These are phyloP conservation scores for Urechis unicinctus DNA, from an alignment of 2,888 invertebrate species.

Conservation along the genomic window DNA sequence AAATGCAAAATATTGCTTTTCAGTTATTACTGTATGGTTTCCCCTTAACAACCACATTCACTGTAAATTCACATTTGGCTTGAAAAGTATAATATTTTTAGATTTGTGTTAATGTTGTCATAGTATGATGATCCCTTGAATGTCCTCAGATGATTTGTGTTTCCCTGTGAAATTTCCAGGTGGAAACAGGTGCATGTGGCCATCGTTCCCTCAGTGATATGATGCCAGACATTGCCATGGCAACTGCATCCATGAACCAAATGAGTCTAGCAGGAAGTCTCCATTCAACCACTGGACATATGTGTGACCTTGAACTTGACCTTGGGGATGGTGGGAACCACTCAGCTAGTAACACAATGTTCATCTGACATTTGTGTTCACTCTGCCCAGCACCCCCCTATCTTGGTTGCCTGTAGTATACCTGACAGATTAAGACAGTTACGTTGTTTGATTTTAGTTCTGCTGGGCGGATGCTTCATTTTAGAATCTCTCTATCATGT, in stretches of 20 bases:
- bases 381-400: no score
- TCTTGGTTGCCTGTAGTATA: no score
- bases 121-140: no score
- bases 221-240: slow-evolving; percentile 80
- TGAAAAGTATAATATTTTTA: not conserved
- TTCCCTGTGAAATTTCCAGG: no score
- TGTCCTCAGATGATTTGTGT: no score
- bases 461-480: no score
- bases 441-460: no score
- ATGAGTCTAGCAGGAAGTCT: slow-evolving; percentile 58
- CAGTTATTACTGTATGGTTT: not conserved
- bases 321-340: slow-evolving; percentile 63
- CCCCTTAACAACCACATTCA: not conserved
- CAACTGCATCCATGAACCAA: slow-evolving; percentile 68
- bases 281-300: slow-evolving; percentile 64
- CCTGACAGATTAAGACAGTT: no score
- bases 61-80: not conserved
- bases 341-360: slow-evolving; percentile 21
- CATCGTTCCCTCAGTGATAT: slow-evolving; percentile 61
- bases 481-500: no score
- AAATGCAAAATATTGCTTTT: no score
- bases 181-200: no score
- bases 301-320: slow-evolving; percentile 66
- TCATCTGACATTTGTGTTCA: not conserved
- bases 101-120: no score